A percentile compares a stretch with the other conserved stretches of the same genome.
phyloP scores from a whole-genome alignment of 2,113 vertebrate genomes.

The Nymphicus hollandicus region DNA sequence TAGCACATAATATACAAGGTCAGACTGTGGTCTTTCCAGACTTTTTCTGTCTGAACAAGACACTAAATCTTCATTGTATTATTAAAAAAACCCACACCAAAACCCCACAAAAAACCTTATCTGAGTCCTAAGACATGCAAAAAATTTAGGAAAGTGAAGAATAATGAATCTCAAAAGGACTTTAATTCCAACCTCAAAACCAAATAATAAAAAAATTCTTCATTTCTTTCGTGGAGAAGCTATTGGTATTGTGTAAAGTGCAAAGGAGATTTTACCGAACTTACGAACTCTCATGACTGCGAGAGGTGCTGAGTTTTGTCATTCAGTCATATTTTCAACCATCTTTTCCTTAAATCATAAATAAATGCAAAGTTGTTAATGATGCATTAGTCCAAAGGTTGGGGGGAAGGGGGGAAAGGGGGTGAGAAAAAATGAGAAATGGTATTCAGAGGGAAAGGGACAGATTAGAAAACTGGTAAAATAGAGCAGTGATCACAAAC shows the following conservation, averaged over 20 bases:
- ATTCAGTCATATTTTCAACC: not conserved
- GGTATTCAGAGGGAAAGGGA: not conserved
- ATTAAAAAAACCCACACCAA: not conserved
- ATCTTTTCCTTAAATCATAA: not conserved
- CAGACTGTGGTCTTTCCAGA: not conserved
- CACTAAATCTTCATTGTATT: not conserved
- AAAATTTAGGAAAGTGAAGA: not conserved
- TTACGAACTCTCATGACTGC: not conserved
- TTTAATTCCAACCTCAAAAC: not conserved
- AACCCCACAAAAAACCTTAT: not conserved
- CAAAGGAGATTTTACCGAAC: not conserved
- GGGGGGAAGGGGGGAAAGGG: rapidly evolving
- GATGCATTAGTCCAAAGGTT: not conserved
- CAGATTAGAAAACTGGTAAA: not conserved
- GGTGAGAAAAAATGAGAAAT: not conserved
- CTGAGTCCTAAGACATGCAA: not conserved
- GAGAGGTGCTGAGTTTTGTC: not conserved
- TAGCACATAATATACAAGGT: not conserved
- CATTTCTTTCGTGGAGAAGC: not conserved
- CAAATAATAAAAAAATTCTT: not conserved
- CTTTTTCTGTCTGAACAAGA: not conserved
- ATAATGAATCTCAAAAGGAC: not conserved
- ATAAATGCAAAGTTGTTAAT: not conserved
- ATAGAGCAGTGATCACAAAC: not conserved
- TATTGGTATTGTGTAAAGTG: not conserved